A percentile compares a stretch with the other conserved stretches of the same genome.
Conservation (phyloP, 1,140 invertebrate genomes). For the Glossosoma conforme region DNA sequence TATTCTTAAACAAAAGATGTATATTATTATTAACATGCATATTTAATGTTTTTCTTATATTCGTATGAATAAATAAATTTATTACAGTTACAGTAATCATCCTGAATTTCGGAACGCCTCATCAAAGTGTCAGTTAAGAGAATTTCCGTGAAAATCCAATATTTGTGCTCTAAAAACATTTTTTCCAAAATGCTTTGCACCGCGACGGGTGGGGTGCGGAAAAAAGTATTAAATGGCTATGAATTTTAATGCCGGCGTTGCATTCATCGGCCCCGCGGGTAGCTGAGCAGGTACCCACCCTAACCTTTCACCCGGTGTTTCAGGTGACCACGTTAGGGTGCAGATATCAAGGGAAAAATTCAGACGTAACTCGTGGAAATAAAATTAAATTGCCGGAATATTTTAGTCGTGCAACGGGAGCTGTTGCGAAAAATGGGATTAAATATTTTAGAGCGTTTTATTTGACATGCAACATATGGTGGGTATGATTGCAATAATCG, state of each 20-base stretch:
- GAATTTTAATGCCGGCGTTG: slow-evolving; percentile 27
- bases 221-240: slow-evolving; percentile 28
- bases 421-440: too few species aligned
- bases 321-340: too few species aligned
- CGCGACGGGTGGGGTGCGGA: slow-evolving; percentile 9
- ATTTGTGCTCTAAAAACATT: slow-evolving; percentile 9
- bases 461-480: too few species aligned
- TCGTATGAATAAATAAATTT: too few species aligned
- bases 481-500: too few species aligned
- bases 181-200: slow-evolving; percentile 8
- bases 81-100: neutral
- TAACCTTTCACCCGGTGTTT: too few species aligned
- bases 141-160: neutral
- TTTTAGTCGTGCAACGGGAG: too few species aligned
- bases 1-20: neutral
- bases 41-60: neutral
- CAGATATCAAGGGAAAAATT: too few species aligned
- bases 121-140: neutral
- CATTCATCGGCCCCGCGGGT: slow-evolving; percentile 13
- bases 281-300: neutral
- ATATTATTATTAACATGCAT: neutral
- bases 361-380: too few species aligned
- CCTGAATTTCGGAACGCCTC: neutral
- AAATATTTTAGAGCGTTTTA: too few species aligned
- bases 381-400: too few species aligned